Percentiles rank a stretch among this genome's conserved stretches.
Evolutionary conservation across 2,888 invertebrate genomes (phyloP).

Genomic region (Resseliella maxima): DNA sequence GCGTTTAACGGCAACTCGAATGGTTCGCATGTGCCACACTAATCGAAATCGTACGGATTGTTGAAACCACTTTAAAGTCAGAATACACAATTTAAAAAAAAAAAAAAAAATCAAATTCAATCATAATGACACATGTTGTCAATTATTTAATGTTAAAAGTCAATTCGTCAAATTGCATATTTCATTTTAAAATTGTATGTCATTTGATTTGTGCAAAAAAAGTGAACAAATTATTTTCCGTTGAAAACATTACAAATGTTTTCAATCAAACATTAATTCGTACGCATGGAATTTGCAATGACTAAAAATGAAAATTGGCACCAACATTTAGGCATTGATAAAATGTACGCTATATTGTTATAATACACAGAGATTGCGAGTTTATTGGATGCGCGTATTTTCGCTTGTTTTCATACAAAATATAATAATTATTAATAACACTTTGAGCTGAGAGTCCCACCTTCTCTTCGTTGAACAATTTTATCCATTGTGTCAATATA

Average conservation of each 20-base stretch:
- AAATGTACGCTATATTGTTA: neutral
- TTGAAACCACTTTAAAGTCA: neutral
- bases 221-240: too few species aligned
- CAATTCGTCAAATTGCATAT: neutral
- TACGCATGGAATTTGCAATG: too few species aligned
- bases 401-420: slow-evolving; percentile 23
- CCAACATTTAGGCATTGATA: too few species aligned
- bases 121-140: neutral
- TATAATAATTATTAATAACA: slow-evolving; percentile 38
- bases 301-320: too few species aligned
- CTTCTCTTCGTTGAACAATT: slow-evolving; percentile 1
- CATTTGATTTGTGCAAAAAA: too few species aligned
- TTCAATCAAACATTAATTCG: too few species aligned
- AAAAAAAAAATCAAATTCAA: neutral
- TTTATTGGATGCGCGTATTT: neutral
- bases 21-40: neutral
- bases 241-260: too few species aligned
- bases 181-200: too few species aligned
- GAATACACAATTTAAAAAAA: neutral
- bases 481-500: neutral
- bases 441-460: slow-evolving; percentile 25
- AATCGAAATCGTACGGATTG: neutral
- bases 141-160: slow-evolving; percentile 26
- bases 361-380: neutral
- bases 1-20: neutral